A percentile compares a stretch with the other conserved stretches of the same genome.
Evolutionary conservation across 2,797 vertebrate genomes (phyloP).

Genomic region (Gallinago nigripennis): DNA sequence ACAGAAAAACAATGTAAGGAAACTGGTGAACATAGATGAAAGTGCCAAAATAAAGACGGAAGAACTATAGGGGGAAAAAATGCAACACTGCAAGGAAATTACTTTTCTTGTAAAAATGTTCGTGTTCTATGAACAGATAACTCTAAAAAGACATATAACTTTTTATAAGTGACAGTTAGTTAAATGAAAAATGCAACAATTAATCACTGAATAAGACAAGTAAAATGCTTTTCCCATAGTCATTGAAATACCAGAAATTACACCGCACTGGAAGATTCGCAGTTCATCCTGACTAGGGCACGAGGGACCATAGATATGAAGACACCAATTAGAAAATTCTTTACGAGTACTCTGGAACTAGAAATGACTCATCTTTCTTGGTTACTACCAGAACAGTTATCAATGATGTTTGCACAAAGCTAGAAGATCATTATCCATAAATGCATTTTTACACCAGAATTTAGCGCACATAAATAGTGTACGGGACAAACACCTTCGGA

Average conservation of each 20-base stretch:
- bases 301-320: neutral
- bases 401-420: neutral
- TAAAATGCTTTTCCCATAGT: conserved; percentile 1
- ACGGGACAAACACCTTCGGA: neutral
- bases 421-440: neutral
- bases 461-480: neutral
- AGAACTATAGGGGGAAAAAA: conserved; percentile 1
- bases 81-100: conserved; percentile 52
- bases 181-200: conserved; percentile 44
- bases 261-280: neutral
- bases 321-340: neutral
- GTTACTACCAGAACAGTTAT: neutral
- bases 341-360: neutral
- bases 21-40: conserved; percentile 20
- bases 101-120: conserved; percentile 54
- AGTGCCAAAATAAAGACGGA: conserved; percentile 65
- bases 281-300: neutral
- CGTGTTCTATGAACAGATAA: conserved; percentile 34
- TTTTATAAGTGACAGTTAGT: neutral
- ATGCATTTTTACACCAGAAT: neutral
- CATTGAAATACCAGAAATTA: neutral
- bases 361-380: neutral
- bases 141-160: neutral
- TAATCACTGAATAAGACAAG: conserved; percentile 5
- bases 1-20: conserved; percentile 64